These are phyloP conservation scores for Thunnus albacares DNA, from an alignment of 2,797 vertebrate species.

Conservation along the genomic window DNA sequence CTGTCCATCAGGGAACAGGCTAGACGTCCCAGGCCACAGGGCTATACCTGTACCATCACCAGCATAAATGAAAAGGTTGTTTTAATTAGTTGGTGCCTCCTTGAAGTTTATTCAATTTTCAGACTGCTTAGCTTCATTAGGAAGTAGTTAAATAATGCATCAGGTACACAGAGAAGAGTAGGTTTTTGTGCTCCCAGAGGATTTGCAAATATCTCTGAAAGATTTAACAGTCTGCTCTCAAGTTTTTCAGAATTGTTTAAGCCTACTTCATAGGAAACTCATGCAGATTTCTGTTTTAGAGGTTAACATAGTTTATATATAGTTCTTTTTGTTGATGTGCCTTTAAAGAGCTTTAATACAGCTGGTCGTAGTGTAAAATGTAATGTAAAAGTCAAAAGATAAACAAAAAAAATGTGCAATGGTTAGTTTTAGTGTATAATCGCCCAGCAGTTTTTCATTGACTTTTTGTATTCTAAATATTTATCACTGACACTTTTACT, in stretches of 20 bases:
- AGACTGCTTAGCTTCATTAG: slow-evolving; percentile 73
- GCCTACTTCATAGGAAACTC: slow-evolving; percentile 17
- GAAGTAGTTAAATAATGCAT: slow-evolving; percentile 80
- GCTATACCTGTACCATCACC: slow-evolving; percentile 54
- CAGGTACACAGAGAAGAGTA: slow-evolving; percentile 57
- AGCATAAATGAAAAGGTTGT: slow-evolving; percentile 78
- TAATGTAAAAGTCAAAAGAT: slow-evolving; percentile 6
- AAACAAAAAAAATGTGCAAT: background rate
- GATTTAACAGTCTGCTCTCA: slow-evolving; percentile 54
- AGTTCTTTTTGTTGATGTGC: background rate
- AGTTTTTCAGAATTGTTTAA: slow-evolving; percentile 43
- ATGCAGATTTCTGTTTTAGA: slow-evolving; percentile 18
- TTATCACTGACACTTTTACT: background rate
- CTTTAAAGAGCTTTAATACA: background rate
- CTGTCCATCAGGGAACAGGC: slow-evolving; percentile 73
- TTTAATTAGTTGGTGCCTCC: slow-evolving; percentile 76
- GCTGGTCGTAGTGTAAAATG: background rate
- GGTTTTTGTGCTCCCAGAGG: slow-evolving; percentile 53
- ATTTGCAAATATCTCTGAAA: slow-evolving; percentile 68
- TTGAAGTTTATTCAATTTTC: slow-evolving; percentile 76
- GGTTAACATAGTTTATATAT: slow-evolving; percentile 6
- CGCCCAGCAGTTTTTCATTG: background rate
- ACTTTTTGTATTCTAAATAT: background rate
- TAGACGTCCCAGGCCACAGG: slow-evolving; percentile 44
- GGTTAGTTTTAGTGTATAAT: background rate